Base-by-base conservation (phyloP, 2,888 invertebrate species). In the Isotomurus palustris region DNA sequence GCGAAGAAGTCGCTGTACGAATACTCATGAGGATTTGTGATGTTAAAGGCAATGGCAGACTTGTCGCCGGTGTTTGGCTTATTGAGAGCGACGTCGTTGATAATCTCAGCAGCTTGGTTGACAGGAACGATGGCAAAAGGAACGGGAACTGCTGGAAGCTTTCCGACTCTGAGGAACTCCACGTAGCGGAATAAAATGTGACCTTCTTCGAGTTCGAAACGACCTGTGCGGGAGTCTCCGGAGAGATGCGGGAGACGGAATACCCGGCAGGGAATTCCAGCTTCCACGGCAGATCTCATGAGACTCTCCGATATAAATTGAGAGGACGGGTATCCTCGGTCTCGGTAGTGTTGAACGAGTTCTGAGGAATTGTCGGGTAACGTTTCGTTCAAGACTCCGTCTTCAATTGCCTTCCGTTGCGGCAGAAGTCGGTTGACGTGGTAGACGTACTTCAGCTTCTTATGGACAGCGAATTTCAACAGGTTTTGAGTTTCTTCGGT, bases 361-460 rank as follows among this genome's bases (percentile, higher is more conserved):
- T 32, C 32, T 32, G 32, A 12, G 32, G 8, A 32, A 32, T 32
- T 12, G 8, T 32, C 32, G 32, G 32, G 40, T 40, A 6, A 43
- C 43, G 21, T 12, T 24, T 25, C 43, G 25, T 8, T 43, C 12
- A 12, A 10, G 32, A 12, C 12, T 32, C 8, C 8, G 8, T 32
- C n/a, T n/a, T n/a, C 40, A 32, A 19, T 55, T 49, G 3, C 49
- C 49, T 27, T 49, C 55, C 1, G 48, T n/a, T n/a, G n/a, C n/a
- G n/a, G n/a, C n/a, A n/a, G n/a, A n/a, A n/a, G n/a, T 63, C 53
- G 21, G 61, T 59, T 17, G 66, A 66, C 61, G 27, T 63, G 61
- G 10, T 61, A 56, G 17, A 66, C 49, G 2, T 38, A 55, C 17
- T 63, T 66, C 14, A 60, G 60, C 44, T 58, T 61, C 4, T n/a